Percentiles rank a stretch among this genome's conserved stretches.
phyloP scores from a whole-genome alignment of 1,140 invertebrate species.

The Drosophila grimshawi region DNA sequence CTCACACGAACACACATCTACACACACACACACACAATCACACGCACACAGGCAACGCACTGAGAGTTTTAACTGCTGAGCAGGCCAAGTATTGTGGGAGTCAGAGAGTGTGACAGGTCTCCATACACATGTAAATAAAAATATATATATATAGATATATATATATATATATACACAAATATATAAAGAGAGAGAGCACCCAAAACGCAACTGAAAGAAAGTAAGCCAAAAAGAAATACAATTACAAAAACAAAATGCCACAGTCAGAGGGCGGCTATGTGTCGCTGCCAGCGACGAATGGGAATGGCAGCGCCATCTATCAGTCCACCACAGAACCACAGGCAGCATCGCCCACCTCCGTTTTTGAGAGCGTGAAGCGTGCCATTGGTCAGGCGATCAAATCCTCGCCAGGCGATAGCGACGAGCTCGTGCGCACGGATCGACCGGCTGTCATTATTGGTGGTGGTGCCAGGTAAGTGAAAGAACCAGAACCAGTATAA shows the following conservation, averaged over 20 bases:
- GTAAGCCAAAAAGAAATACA: conserved; percentile 22
- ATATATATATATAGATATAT: neutral
- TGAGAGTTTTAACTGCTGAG: conserved; percentile 27
- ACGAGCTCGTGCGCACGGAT: conserved; percentile 72
- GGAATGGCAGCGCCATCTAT: conserved; percentile 78
- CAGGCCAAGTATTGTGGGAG: conserved; percentile 38
- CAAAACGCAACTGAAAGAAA: conserved; percentile 5
- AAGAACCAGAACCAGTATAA: no score
- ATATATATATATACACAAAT: neutral
- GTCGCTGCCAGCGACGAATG: conserved; percentile 75
- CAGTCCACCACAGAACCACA: conserved; percentile 84
- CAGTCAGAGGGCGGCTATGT: conserved; percentile 84
- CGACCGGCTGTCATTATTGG: conserved; percentile 74
- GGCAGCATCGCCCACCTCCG: conserved; percentile 64
- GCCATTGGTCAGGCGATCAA: conserved; percentile 82
- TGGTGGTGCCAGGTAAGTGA: conserved; percentile 80
- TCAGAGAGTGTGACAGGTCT: conserved; percentile 23
- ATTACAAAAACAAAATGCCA: conserved; percentile 66
- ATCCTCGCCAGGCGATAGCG: conserved; percentile 66
- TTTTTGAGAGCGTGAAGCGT: conserved; percentile 81
- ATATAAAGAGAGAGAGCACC: conserved; percentile 1
- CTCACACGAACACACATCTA: conserved; percentile 16
- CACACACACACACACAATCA: conserved; percentile 5
- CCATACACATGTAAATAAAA: conserved; percentile 1
- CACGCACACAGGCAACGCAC: conserved; percentile 15